Conservation (phyloP, 2,888 invertebrate genomes). For the Lymantria dispar region DNA sequence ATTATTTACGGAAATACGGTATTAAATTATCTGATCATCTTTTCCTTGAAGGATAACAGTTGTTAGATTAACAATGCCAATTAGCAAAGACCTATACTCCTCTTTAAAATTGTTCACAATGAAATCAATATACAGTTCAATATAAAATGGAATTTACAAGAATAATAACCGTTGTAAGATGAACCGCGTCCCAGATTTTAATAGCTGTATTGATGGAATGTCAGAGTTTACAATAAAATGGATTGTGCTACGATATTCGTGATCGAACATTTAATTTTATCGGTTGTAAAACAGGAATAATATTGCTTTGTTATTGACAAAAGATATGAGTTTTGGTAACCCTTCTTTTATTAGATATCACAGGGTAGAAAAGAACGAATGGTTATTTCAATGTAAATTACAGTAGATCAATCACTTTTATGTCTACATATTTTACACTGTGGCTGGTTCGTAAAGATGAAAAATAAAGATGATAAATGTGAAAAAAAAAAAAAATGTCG, state of each 20-base stretch:
- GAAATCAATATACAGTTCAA: conserved; percentile 2
- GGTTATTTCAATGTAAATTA: background rate
- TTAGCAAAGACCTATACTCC: background rate
- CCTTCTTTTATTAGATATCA: conserved; percentile 23
- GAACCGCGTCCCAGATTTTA: conserved; percentile 12
- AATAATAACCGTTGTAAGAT: conserved; percentile 12
- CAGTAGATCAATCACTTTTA: conserved; percentile 9
- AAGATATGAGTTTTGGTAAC: conserved; percentile 28
- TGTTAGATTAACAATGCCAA: conserved; percentile 10
- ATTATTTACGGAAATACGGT: no score
- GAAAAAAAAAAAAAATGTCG: background rate
- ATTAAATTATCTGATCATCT: conserved; percentile 15
- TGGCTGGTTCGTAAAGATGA: conserved; percentile 7
- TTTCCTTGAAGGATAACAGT: conserved; percentile 11
- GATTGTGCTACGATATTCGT: conserved; percentile 29
- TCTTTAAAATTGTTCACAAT: background rate
- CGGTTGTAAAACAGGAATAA: conserved; percentile 42
- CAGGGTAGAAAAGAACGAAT: conserved; percentile 8
- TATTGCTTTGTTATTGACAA: conserved; percentile 39
- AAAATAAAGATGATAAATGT: background rate
- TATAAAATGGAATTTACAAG: conserved; percentile 3
- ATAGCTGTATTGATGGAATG: background rate
- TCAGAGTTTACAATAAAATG: conserved; percentile 19
- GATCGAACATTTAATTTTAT: conserved; percentile 38
- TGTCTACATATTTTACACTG: conserved; percentile 8